These are phyloP conservation scores for Hemicentrotus pulcherrimus DNA, from an alignment of 35 echinoderm and acorn worm species.

Conservation along the genomic window DNA sequence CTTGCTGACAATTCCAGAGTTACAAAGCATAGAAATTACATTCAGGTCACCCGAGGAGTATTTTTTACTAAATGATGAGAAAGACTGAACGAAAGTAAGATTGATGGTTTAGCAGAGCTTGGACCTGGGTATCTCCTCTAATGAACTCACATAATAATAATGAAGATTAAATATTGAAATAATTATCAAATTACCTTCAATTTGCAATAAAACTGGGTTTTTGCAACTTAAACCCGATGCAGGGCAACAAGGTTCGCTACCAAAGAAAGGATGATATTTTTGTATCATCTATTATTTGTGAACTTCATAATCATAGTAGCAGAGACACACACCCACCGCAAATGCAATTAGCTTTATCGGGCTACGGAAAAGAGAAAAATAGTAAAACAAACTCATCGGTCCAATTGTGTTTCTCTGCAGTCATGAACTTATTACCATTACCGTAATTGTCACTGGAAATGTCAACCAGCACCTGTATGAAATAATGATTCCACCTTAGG, in stretches of 20 bases:
- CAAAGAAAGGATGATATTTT: neutral
- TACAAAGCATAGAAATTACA: too few relatives aligned
- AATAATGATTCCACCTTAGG: neutral
- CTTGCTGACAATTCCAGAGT: too few relatives aligned
- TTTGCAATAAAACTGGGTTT: neutral
- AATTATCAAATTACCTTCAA: neutral
- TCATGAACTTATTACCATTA: conserved; percentile 13
- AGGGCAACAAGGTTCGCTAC: neutral
- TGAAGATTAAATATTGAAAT: neutral
- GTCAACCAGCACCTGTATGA: neutral
- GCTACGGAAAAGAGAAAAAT: neutral
- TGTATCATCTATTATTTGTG: neutral
- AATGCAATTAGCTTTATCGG: neutral
- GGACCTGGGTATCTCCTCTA: neutral
- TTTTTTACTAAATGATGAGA: too few relatives aligned
- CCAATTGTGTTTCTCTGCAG: neutral
- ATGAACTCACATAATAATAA: neutral
- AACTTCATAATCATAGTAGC: neutral
- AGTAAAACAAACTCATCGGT: conserved; percentile 5
- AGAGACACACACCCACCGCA: neutral
- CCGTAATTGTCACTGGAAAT: neutral
- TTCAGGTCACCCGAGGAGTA: too few relatives aligned
- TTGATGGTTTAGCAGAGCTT: neutral
- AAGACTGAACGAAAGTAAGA: neutral
- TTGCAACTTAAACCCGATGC: neutral